Evolutionary conservation across 2,888 invertebrate genomes (phyloP), one percentile per base, ranked within the genome.

Genomic region (Nephrotoma guestfalica): DNA sequence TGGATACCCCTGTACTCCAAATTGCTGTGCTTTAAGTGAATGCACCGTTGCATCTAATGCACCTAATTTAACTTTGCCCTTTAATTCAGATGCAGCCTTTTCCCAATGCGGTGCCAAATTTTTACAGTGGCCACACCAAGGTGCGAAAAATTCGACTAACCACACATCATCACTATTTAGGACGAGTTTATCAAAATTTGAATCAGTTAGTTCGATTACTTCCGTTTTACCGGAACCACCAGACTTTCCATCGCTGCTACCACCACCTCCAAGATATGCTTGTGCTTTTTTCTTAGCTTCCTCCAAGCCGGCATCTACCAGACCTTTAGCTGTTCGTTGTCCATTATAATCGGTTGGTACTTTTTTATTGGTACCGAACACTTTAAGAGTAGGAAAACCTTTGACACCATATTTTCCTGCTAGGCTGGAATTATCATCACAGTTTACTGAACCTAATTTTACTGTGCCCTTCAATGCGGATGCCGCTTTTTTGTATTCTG

Each of bases 101-200:
- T 96, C 96, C 99, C 99, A 99, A 88, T 98, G 97, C 0, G 99
- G 99, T 86, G 96, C 99, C 86, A 99, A 93, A 90, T 96, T 98
- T 92, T 99, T 99, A 92, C 98, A 98, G 91, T 98, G 98, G 5
- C 98, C 98, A 91, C 98, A 98, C 96, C 98, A 98, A 0, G 97
- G 97, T 6, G 99, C 99, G 92, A 95, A 99, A 93, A 99, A 99
- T 92, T 99, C 99, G 1, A 99, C 98, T 88, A 99, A 92, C 98
- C 99, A 99, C 91, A 98, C 94, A 90, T 99, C 99, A 15, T 99
- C 97, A 86, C 98, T 98, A 89, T 97, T 94, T 88, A 99, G 91
- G 15, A 99, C 99, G 86, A 96, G 91, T 91, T 96, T 95, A 88
- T 98, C 96, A 91, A 99, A 99, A 93, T 99, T 99, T 88, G 95